Evolutionary conservation across 64 coral and sea anemone genomes (phyloP), one percentile per base, ranked within the genome.

Genomic region (Montipora cactus): DNA sequence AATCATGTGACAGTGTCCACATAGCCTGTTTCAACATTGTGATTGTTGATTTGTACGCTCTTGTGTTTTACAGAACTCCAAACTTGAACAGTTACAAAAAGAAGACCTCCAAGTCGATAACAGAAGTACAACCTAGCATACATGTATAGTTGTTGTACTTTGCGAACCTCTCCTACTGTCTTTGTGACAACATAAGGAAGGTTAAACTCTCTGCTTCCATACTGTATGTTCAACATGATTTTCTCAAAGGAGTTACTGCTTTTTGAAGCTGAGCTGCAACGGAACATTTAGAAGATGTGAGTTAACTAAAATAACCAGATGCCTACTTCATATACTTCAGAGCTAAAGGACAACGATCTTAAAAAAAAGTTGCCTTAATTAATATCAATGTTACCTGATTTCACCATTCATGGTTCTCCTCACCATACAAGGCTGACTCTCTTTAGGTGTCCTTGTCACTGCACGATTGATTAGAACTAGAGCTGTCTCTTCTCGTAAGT

Each of bases 151-250:
- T 37, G 37, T 37, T 37, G 37, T 37, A 37, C 37, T 37, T 37
- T 37, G 37, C 37, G 59, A 45, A 99, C 97, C 97, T 99, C 97
- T 87, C 92, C 92, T 69, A 99, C 83, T 55, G 97, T 96, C 80
- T 94, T 99, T 4, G 97, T 94, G 25, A 92, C 55, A 47, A 92
- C 92, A 99, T 94, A 99, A 45, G 97, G 92, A 81, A 99, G 89
- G 9, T 96, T 94, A 74, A 82, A 94, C 64, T 91, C 85, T 58
- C 81, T 83, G 64, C 78, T 92, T 12, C 67, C 76, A 94, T 87
- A 89, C n/a, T 89, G 92, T 84, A 99, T 96, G 45, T 88, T 92
- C 51, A 99, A 69, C 92, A 94, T 96, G 44, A 99, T 83, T 62
- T 94, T 93, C 5, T 95, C 93, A 10, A 93, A 53, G 19, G 93